Base-by-base conservation (phyloP, 2,113 vertebrate species). In the Notarius quadriscutis region DNA sequence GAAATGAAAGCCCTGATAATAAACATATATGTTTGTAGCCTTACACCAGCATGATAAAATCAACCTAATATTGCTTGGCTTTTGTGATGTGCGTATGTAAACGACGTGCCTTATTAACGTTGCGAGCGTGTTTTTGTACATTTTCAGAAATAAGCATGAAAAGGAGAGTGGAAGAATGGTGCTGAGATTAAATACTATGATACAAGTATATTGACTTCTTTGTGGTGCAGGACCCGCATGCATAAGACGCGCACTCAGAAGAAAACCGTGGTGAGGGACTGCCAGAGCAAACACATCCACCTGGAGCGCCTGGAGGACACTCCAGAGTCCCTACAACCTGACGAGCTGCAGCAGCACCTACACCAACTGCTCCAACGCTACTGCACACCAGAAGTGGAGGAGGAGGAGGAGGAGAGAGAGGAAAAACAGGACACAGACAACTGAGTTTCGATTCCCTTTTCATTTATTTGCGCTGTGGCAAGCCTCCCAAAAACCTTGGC, bases 221-320 rank as follows among this genome's bases (percentile, higher is more conserved):
- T 88, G 0, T 57, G 12, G 0, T 51, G 10, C 89, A 99, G 98
- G 96, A 97, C 97, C 90, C 95, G 89, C 30, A 96, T 99, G 96
- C 95, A 58, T 99, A 98, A 97, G 94, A 95, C 94, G 48, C 94
- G 92, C 79, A 96, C 95, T 14, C 96, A 97, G 96, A 98, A 97
- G 96, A 98, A 96, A 96, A 97, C 97, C n/a, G 97, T 98, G 95
- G 96, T 97, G 96, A 96, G 95, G 95, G 97, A 98, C 78, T 93
- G 83, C 94, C 95, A 91, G 22, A 96, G 96, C 91, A 97, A 96
- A 93, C 96, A 93, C 0, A 93, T 97, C 91, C 95, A 95, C 87
- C 92, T 97, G 92, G 97, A 99, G 94, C 95, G 94, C 84, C 94
- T 97, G 95, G 97, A 98, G 90, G 96, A 97, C 92, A 94, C 94